Evolutionary conservation across 2,888 invertebrate species (phyloP), one percentile per base, ranked within the genome.

Genomic region (Venusia cambrica): DNA sequence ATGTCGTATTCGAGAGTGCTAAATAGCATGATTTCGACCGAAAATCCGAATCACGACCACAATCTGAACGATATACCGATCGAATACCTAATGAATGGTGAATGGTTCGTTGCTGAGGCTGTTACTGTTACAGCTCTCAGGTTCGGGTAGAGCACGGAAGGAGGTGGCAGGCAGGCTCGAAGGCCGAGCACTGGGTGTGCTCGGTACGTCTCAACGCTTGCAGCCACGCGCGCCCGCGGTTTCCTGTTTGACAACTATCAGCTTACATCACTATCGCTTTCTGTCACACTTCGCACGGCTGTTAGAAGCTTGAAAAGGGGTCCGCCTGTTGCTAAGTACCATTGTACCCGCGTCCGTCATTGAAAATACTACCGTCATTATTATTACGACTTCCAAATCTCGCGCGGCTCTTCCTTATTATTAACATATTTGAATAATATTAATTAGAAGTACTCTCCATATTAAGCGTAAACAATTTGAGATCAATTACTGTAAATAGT

Each of bases 201-300:
- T 67, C 69, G 63, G 69, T 67, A 64, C 75, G 74, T 73, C 35
- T 14, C 28, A 14, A 25, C 71, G 71, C 64, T 64, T 67, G 71
- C 37, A 32, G 45, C 81, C 80, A 78, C 83, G 75, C 80, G 80
- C 78, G 77, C 77, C 75, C 75, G 71, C 77, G 62, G 71, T 79
- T 85, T 87, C 85, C 85, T 87, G 87, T 81, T 85, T 81, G 80
- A 85, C 85, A 74, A 83, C 85, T 84, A 85, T 83, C 76, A 71
- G 74, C 84, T 84, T 80, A 83, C 84, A 84, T 84, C 84, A 84
- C 85, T 87, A 79, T 84, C 76, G 78, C 76, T 84, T 83, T 81
- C 84, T 84, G 84, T 70, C 73, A 74, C 73, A 73, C 75, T 71
- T 71, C 66, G 71, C 69, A 60, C 70, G 74, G 62, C 67, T 76